Base-by-base conservation (phyloP, 2,888 invertebrate species). In the Syrista parreyssii region DNA sequence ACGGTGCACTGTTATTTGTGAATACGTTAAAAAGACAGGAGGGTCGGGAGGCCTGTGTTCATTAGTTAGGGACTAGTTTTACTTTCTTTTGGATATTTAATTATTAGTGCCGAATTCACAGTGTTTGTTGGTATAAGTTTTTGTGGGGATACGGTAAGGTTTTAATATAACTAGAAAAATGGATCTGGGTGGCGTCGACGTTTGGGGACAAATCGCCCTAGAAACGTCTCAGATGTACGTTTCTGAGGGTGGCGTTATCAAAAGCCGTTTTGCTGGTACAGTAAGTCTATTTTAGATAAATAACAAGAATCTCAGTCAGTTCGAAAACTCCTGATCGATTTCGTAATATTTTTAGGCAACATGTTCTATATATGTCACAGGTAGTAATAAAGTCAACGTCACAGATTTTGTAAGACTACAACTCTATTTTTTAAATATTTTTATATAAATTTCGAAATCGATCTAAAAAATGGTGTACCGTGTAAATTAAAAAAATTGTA, bases 201-300 rank as follows among this genome's bases (percentile, higher is more conserved):
- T 97, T 88, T 97, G 97, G 97, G 97, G 97, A 75, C 97, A 97
- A 92, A 93, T 97, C 88, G 97, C 97, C 80, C 93, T 97, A 79
- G 97, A 97, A 92, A 96, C 96, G 77, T 95, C 96, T 86, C 96
- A 97, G 92, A 96, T 97, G 83, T 97, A 97, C 92, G 93, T 97
- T 84, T 95, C 95, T 69, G 97, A 97, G 92, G 96, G 95, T 82
- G 96, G 96, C 79, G 93, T 94, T 85, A 92, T 95, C 86, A 94
- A 96, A 89, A 97, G 97, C 91, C 96, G 96, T 81, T 97, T 97
- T 90, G 96, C 96, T 79, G 94, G 94, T 91, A 97, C 97, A 95
- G 97, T 97, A 95, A 93, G 92, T 89, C 82, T 2, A 55, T 55
- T 55, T 55, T 23, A 55, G 9, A 55, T 55, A 23, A 55, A 23